Evolutionary conservation across 2,113 vertebrate genomes (phyloP).

Genomic region (Amia ocellicauda): DNA sequence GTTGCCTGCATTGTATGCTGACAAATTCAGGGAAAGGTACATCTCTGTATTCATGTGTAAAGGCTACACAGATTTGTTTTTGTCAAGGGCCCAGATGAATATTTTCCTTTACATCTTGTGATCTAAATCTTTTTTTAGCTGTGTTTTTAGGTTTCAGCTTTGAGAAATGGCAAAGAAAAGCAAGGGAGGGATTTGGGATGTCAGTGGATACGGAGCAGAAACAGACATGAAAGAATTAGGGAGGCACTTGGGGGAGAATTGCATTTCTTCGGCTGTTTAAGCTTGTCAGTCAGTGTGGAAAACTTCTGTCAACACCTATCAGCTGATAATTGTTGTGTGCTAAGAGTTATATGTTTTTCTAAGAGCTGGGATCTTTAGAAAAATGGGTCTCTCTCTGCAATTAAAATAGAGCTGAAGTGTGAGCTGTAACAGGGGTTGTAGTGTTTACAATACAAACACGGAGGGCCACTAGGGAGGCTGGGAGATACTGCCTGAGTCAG

Average conservation of each 20-base stretch:
- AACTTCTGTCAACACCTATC: constrained; percentile 55
- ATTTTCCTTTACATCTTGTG: too few species aligned
- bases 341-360: constrained; percentile 40
- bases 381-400: constrained; percentile 20
- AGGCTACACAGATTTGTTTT: too few species aligned
- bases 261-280: constrained; percentile 52
- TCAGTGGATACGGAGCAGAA: constrained; percentile 14
- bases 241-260: neutral
- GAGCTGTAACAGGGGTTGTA: neutral
- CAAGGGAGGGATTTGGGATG: neutral
- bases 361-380: constrained; percentile 38
- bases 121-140: too few species aligned
- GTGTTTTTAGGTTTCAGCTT: too few species aligned
- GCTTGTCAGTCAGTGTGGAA: constrained; percentile 50
- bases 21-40: too few species aligned
- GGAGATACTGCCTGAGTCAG: constrained; percentile 64
- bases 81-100: too few species aligned
- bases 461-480: constrained; percentile 26
- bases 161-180: constrained; percentile 6
- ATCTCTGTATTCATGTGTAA: too few species aligned
- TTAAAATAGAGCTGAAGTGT: neutral
- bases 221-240: constrained; percentile 25
- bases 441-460: constrained; percentile 24
- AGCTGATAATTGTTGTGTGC: constrained; percentile 49
- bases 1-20: too few species aligned